These are phyloP conservation scores for Meliscaeva auricollis DNA, from an alignment of 2,888 invertebrate species.

Conservation along the genomic window DNA sequence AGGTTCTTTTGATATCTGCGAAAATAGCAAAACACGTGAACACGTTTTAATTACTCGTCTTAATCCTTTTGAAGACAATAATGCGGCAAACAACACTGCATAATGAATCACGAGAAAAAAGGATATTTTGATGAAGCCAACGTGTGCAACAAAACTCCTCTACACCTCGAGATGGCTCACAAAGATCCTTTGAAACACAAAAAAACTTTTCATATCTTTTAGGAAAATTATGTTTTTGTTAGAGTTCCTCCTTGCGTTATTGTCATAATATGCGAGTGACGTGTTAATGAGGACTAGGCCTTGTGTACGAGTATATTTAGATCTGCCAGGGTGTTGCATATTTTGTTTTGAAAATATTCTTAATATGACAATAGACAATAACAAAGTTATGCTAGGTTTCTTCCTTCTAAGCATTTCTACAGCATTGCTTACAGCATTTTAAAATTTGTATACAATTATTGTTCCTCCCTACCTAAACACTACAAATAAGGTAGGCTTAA, in stretches of 20 bases:
- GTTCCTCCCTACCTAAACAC: not conserved
- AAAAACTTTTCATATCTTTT: conserved; percentile 69
- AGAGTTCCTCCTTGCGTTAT: conserved; percentile 62
- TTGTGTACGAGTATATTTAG: conserved; percentile 42
- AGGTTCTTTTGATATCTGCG: conserved; percentile 63
- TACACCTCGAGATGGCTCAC: conserved; percentile 59
- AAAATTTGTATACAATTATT: conserved; percentile 55
- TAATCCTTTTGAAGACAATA: conserved; percentile 74
- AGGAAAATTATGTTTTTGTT: conserved; percentile 73
- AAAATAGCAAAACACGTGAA: conserved; percentile 56
- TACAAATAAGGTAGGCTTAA: not conserved
- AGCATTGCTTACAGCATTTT: conserved; percentile 62
- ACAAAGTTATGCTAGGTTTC: conserved; percentile 49
- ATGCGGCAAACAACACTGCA: conserved; percentile 72
- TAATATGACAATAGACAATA: conserved; percentile 58
- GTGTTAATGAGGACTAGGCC: conserved; percentile 72
- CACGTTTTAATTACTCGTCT: conserved; percentile 75
- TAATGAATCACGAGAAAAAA: conserved; percentile 63
- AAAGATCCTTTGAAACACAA: conserved; percentile 67
- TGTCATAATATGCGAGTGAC: conserved; percentile 68
- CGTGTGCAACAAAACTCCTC: conserved; percentile 60
- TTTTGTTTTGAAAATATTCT: conserved; percentile 55
- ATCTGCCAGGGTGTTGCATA: conserved; percentile 37
- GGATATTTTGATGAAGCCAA: conserved; percentile 63
- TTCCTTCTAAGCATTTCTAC: conserved; percentile 37